These are phyloP conservation scores for human (Homo sapiens) DNA, from an alignment of 2,113 vertebrate genomes.

Conservation along the genomic window GRCh38 chr3:17568001-17568500, in stretches of 20 bases:
- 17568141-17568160: constrained; percentile 26
- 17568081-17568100: neutral
- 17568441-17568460: neutral
- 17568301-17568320: constrained; percentile 29
- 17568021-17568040: neutral
- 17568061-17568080: neutral
- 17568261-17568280: neutral
- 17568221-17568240: neutral
- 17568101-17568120: neutral
- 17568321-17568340: neutral
- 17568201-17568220: neutral
- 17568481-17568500: neutral
- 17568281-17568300: constrained; percentile 1
- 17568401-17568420: neutral
- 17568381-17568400: neutral
- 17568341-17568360: neutral
- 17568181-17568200: constrained; percentile 6
- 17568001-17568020: neutral
- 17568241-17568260: neutral
- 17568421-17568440: neutral
- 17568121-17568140: neutral
- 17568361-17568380: constrained; percentile 1
- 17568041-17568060: neutral
- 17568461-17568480: neutral
- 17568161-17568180: neutral